Evolutionary conservation across 2,113 vertebrate genomes (phyloP), one percentile per base, ranked within the genome.

Genomic region (Myxocyprinus asiaticus): DNA sequence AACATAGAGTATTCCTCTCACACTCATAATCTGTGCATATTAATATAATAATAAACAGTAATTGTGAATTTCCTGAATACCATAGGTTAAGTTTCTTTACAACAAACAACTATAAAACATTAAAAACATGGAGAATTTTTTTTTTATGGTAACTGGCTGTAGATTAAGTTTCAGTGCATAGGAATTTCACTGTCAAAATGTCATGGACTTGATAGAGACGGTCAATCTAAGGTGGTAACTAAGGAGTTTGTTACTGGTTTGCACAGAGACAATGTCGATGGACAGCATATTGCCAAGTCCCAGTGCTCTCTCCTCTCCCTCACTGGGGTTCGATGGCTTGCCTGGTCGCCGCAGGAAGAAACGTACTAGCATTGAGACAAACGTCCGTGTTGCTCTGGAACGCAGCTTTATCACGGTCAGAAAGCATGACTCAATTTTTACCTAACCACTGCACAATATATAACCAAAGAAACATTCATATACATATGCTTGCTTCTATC

Each of bases 281-380:
- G 96, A 97, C 88, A 94, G 94, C 74, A 96, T 94, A 78, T 86
- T 97, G 85, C 95, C 95, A 85, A 96, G 95, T 82, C 96, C 96
- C 85, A 96, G 96, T 88, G 93, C 94, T 70, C 85, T 96, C 82
- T 95, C 92, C 87, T 96, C 94, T 65, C 89, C 95, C 76, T 90
- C 93, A 58, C 15, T 92, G 92, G 96, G 94, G 76, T 95, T 94
- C 0, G 96, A 96, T 1, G 96, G 95, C 45, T 51, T 96, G 84
- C 94, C 95, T 0, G 94, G 94, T 42, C 95, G 96, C 76, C 94
- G 95, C 87, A 93, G 96, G 80, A 97, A 97, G 93, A 97, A 97
- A 90, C 94, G 96, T 91, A 97, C 96, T 91, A 97, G 96, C 95
- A 97, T 97, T 0, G 96, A 97, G 91, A 97, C 95, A 68, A 97